Evolutionary conservation across 2,888 invertebrate genomes (phyloP).

Genomic region (Lissonota sp.): DNA sequence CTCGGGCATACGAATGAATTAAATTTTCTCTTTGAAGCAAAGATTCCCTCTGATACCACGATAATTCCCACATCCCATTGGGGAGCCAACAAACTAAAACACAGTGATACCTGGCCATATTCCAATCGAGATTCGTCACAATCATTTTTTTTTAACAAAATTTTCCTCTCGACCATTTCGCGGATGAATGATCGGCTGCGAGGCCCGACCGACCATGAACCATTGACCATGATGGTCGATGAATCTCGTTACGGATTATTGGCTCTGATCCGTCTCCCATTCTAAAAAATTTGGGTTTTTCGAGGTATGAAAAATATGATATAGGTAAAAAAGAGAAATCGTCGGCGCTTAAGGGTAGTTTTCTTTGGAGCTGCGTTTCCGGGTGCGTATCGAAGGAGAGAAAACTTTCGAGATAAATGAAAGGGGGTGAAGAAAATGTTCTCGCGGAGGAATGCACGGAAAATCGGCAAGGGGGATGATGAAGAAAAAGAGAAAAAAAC

Average conservation of each 20-base stretch:
- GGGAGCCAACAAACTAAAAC: neutral
- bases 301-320: neutral
- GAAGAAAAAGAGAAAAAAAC: conserved; percentile 19
- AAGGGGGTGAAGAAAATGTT: conserved; percentile 56
- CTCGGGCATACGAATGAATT: conserved; percentile 61
- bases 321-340: neutral
- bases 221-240: neutral
- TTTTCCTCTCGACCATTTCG: neutral
- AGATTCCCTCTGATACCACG: conserved; percentile 57
- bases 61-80: conserved; percentile 22
- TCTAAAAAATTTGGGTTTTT: neutral
- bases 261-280: too few species aligned
- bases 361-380: neutral
- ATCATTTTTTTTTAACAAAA: neutral
- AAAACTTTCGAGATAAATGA: conserved; percentile 53
- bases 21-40: conserved; percentile 69
- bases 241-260: conserved; percentile 19
- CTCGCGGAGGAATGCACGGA: conserved; percentile 9
- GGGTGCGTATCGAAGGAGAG: neutral
- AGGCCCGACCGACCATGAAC: too few species aligned
- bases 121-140: conserved; percentile 14
- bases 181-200: neutral
- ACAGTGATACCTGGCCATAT: neutral
- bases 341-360: neutral
- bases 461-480: neutral